Conservation (phyloP, 2,888 invertebrate genomes). For the Eilema depressum region DNA sequence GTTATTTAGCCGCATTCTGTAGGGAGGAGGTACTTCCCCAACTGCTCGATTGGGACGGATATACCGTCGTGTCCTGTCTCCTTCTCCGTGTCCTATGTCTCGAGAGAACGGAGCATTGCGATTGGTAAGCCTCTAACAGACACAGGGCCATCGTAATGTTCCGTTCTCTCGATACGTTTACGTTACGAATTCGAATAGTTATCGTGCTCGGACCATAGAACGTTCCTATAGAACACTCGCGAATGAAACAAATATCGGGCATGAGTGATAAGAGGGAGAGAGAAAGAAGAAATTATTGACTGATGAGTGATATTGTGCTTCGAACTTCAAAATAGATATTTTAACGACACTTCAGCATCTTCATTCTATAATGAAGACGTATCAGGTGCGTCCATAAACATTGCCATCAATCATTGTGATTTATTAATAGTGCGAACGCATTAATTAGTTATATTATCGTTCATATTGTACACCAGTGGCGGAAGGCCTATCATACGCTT, state of each 20-base stretch:
- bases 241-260: neutral
- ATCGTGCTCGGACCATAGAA: no score
- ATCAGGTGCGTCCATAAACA: constrained; percentile 4
- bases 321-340: neutral
- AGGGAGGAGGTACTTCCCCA: no score
- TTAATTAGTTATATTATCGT: neutral
- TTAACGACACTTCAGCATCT: neutral
- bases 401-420: constrained; percentile 5
- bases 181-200: no score
- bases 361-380: neutral
- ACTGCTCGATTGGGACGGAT: no score
- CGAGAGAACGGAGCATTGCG: no score
- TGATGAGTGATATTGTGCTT: neutral
- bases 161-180: no score
- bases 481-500: neutral
- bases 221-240: neutral
- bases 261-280: neutral
- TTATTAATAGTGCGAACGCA: neutral
- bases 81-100: no score
- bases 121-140: no score
- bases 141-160: no score
- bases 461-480: neutral
- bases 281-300: neutral
- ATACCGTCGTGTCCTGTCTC: no score
- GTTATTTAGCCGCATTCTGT: no score